Evolutionary conservation across 2,888 invertebrate genomes (phyloP).

Genomic region (Cryptocheilus praepositus): DNA sequence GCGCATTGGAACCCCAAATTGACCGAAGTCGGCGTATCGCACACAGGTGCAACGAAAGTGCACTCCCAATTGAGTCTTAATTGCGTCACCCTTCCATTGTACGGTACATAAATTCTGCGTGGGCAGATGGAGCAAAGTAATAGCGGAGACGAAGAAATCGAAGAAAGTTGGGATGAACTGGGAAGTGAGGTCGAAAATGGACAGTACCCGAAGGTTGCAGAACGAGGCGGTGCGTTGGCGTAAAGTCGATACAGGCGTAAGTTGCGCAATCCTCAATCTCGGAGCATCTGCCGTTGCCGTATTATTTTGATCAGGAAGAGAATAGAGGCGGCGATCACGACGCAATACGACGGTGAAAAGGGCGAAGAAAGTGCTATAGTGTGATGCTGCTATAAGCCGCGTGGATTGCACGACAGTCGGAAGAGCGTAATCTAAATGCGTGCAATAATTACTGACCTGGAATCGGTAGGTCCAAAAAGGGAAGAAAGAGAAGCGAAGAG

Average conservation of each 20-base stretch:
- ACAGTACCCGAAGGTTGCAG: neutral
- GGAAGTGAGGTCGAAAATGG: constrained; percentile 6
- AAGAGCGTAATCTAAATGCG: constrained; percentile 35
- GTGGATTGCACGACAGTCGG: too few species aligned
- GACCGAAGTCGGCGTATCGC: too few species aligned
- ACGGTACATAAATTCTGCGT: constrained; percentile 28
- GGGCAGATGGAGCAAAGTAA: neutral
- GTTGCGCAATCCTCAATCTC: constrained; percentile 36
- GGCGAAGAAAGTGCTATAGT: too few species aligned
- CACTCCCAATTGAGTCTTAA: constrained; percentile 43
- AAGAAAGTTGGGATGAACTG: too few species aligned
- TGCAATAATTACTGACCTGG: constrained; percentile 49
- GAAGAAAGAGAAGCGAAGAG: constrained; percentile 7
- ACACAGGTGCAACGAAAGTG: constrained; percentile 13
- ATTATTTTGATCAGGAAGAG: neutral
- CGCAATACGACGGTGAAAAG: too few species aligned
- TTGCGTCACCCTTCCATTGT: constrained; percentile 44
- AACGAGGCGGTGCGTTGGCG: constrained; percentile 11
- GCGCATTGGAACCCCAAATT: too few species aligned
- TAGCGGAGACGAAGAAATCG: neutral
- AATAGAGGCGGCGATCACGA: neutral
- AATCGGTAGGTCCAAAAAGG: constrained; percentile 31
- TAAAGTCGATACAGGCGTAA: constrained; percentile 35
- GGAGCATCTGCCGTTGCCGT: neutral
- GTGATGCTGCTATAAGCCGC: too few species aligned